Evolutionary conservation across 2,113 vertebrate species (phyloP).

Genomic region (Mellivora capensis): DNA sequence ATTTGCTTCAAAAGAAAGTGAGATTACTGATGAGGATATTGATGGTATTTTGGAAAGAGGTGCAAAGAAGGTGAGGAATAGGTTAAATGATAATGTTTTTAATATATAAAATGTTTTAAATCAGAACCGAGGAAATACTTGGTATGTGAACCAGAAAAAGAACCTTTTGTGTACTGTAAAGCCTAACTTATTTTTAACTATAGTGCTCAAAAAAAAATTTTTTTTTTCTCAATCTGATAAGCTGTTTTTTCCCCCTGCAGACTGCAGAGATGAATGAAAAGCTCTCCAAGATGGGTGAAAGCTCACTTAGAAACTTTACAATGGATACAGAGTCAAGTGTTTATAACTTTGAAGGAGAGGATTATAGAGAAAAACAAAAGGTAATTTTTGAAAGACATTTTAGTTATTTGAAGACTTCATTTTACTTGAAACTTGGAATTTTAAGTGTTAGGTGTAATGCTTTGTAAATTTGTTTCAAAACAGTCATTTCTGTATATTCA

Average conservation of each 20-base stretch:
- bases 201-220: neutral
- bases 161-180: neutral
- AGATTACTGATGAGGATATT: conserved; percentile 98
- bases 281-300: conserved; percentile 94
- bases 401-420: neutral
- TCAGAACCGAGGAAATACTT: neutral
- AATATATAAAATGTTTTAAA: neutral
- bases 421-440: conserved; percentile 1
- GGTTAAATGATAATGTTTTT: neutral
- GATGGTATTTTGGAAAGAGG: conserved; percentile 96
- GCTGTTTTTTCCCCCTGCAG: conserved; percentile 74
- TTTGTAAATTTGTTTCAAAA: neutral
- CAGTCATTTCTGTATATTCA: neutral
- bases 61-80: conserved; percentile 90
- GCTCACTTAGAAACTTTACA: conserved; percentile 96
- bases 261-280: conserved; percentile 98
- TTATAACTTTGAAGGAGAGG: conserved; percentile 98
- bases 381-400: conserved; percentile 76
- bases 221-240: neutral
- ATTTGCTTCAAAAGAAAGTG: conserved; percentile 98
- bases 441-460: neutral
- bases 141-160: neutral
- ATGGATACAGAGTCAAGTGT: conserved; percentile 98
- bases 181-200: neutral
- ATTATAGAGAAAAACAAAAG: conserved; percentile 99